Percentiles rank a stretch among this genome's conserved stretches.
Evolutionary conservation across 1,140 invertebrate genomes (phyloP).

Genomic region (Papilio helenus): DNA sequence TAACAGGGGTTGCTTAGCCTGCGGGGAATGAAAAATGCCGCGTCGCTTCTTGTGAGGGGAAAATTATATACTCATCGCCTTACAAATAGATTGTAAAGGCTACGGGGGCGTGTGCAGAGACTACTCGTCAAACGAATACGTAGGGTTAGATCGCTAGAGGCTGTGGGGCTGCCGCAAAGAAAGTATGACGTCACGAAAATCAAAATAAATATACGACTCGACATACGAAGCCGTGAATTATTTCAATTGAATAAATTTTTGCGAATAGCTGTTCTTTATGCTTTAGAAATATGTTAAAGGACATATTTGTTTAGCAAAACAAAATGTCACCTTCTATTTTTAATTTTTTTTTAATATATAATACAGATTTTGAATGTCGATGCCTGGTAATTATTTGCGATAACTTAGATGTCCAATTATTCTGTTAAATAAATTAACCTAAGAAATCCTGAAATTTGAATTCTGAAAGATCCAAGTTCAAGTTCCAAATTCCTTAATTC

Average conservation of each 20-base stretch:
- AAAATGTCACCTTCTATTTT: neutral
- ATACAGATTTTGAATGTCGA: neutral
- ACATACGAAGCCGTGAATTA: slow-evolving; percentile 10
- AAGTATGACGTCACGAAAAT: slow-evolving; percentile 48
- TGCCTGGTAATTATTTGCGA: neutral
- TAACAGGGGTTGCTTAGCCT: slow-evolving; percentile 55
- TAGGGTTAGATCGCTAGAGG: slow-evolving; percentile 59
- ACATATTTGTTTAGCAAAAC: neutral
- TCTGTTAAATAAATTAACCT: neutral
- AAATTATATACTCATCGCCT: slow-evolving; percentile 76
- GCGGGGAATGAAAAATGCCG: slow-evolving; percentile 67
- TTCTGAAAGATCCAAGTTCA: too few relatives aligned
- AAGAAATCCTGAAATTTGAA: neutral
- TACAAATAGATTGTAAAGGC: slow-evolving; percentile 77
- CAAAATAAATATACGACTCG: slow-evolving; percentile 33
- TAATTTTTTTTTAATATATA: neutral
- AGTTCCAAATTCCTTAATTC: neutral
- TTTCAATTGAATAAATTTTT: slow-evolving; percentile 19
- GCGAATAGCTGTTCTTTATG: neutral
- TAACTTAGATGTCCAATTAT: too few relatives aligned
- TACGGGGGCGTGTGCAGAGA: slow-evolving; percentile 54
- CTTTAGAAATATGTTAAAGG: neutral
- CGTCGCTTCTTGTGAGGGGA: slow-evolving; percentile 64
- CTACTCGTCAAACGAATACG: slow-evolving; percentile 68
- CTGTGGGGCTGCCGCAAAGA: slow-evolving; percentile 58